A percentile compares a stretch with the other conserved stretches of the same genome.
Conservation (phyloP, 2,888 invertebrate genomes). For the Andrena bicolor region DNA sequence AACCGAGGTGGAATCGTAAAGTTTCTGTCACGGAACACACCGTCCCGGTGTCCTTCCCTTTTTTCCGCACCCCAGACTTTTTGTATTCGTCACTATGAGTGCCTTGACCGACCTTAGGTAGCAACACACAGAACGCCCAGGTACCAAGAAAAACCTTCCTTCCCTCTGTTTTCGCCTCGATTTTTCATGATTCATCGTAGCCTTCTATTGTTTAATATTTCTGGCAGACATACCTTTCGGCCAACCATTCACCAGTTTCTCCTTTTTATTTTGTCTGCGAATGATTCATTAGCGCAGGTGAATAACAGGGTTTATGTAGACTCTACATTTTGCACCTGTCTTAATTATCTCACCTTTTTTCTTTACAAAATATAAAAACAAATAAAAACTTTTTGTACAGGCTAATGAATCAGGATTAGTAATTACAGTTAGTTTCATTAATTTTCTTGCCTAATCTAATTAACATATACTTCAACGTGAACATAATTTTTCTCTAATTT, state of each 20-base stretch:
- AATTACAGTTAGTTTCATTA: too few relatives aligned
- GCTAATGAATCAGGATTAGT: too few relatives aligned
- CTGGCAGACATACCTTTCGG: background rate
- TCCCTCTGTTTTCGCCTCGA: slow-evolving; percentile 43
- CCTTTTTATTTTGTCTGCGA: slow-evolving; percentile 24
- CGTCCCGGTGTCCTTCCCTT: slow-evolving; percentile 38
- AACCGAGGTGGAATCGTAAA: slow-evolving; percentile 48
- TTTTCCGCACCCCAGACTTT: slow-evolving; percentile 16
- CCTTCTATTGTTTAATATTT: slow-evolving; percentile 35
- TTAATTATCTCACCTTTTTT: background rate
- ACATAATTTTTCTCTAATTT: background rate
- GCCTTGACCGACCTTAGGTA: slow-evolving; percentile 46
- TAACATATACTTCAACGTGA: background rate
- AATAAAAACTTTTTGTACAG: background rate
- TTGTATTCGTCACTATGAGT: slow-evolving; percentile 28
- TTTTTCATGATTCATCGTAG: slow-evolving; percentile 55
- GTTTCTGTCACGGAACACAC: slow-evolving; percentile 36
- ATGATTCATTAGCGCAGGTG: slow-evolving; percentile 17
- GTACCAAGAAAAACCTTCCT: slow-evolving; percentile 39
- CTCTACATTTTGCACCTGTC: background rate
- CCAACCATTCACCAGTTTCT: slow-evolving; percentile 10
- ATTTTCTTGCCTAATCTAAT: too few relatives aligned
- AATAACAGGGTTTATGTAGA: background rate
- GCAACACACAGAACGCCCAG: slow-evolving; percentile 36
- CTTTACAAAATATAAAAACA: background rate